These are phyloP conservation scores for Plebejus melissa DNA, from an alignment of 2,888 invertebrate species.

Conservation along the genomic window DNA sequence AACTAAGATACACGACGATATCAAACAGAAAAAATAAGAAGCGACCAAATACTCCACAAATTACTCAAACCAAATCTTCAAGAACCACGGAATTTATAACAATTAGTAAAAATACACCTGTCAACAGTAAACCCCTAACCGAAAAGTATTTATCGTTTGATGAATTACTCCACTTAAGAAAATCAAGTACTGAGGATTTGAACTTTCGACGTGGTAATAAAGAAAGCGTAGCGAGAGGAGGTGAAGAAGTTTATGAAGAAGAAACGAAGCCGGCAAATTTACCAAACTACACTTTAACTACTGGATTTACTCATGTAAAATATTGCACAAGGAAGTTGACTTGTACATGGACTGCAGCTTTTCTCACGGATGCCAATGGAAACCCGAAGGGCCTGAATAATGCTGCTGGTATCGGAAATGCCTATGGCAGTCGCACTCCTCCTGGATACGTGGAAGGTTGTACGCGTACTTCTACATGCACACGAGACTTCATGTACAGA, in stretches of 20 bases:
- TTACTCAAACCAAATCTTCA: slow-evolving; percentile 41
- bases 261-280: slow-evolving; percentile 30
- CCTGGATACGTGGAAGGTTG: slow-evolving; percentile 69
- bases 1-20: slow-evolving; percentile 60
- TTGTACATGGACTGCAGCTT: slow-evolving; percentile 65
- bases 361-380: slow-evolving; percentile 46
- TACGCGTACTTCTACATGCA: slow-evolving; percentile 68
- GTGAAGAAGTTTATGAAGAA: slow-evolving; percentile 21
- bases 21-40: slow-evolving; percentile 41
- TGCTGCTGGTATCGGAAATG: slow-evolving; percentile 36
- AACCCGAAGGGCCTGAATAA: slow-evolving; percentile 36
- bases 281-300: slow-evolving; percentile 51
- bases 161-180: slow-evolving; percentile 65
- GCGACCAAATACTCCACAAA: slow-evolving; percentile 37
- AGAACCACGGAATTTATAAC: slow-evolving; percentile 58
- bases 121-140: slow-evolving; percentile 43
- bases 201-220: slow-evolving; percentile 35
- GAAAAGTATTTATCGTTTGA: slow-evolving; percentile 72
- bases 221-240: slow-evolving; percentile 32
- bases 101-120: slow-evolving; percentile 43
- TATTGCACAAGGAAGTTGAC: slow-evolving; percentile 66
- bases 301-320: slow-evolving; percentile 53
- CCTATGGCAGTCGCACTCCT: slow-evolving; percentile 56
- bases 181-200: slow-evolving; percentile 40
- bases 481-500: slow-evolving; percentile 59